These are phyloP conservation scores for Drosophila putrida DNA, from an alignment of 2,888 invertebrate species.

Conservation along the genomic window DNA sequence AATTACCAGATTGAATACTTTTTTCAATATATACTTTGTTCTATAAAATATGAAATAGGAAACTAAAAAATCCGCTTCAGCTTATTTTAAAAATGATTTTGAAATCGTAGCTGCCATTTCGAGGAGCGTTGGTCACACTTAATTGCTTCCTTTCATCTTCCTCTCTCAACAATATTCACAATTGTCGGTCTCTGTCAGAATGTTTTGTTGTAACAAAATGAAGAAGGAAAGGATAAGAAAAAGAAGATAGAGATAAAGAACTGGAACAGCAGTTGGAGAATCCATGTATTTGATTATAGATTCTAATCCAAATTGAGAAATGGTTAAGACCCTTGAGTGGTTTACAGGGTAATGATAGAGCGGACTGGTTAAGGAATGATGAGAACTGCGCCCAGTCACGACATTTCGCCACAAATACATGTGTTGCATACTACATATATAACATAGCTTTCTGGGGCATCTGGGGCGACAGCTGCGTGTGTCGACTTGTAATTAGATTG, in stretches of 20 bases:
- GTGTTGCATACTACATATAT: too few species aligned
- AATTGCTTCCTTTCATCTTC: not conserved
- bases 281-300: slow-evolving; percentile 29
- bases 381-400: slow-evolving; percentile 54
- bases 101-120: not conserved
- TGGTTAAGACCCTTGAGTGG: slow-evolving; percentile 12
- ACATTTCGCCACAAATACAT: slow-evolving; percentile 26
- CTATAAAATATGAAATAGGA: too few species aligned
- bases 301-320: slow-evolving; percentile 27
- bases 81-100: too few species aligned
- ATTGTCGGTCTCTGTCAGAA: not conserved
- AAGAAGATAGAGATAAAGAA: not conserved
- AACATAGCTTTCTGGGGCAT: slow-evolving; percentile 23
- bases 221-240: not conserved
- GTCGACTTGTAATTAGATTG: slow-evolving; percentile 61
- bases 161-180: not conserved
- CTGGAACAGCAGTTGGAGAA: not conserved
- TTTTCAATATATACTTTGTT: too few species aligned
- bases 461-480: slow-evolving; percentile 55
- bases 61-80: too few species aligned
- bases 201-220: not conserved
- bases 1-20: too few species aligned
- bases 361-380: not conserved
- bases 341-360: slow-evolving; percentile 10
- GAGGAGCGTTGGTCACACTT: not conserved